phyloP scores from a whole-genome alignment of 1,140 invertebrate genomes.

The Solen grandis region DNA sequence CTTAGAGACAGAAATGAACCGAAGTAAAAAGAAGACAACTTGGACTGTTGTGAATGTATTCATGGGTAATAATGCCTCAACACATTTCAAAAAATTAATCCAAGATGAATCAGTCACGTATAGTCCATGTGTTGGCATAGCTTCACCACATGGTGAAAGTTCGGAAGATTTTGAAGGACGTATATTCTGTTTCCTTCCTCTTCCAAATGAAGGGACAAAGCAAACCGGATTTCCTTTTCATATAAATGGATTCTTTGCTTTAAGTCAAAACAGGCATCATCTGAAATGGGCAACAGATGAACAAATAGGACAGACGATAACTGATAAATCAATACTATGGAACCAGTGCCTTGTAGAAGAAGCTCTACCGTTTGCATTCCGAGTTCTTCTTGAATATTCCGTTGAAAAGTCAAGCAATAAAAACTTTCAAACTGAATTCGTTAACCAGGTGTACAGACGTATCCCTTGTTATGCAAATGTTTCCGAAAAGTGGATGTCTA shows the following conservation, averaged over 20 bases:
- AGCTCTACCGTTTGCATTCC: slow-evolving; percentile 63
- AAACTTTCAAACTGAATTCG: neutral
- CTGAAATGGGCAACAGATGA: slow-evolving; percentile 72
- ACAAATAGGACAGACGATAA: slow-evolving; percentile 42
- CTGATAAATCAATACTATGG: slow-evolving; percentile 70
- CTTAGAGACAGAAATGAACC: neutral
- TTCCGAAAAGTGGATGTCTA: slow-evolving; percentile 5
- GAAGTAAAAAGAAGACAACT: neutral
- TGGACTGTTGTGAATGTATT: slow-evolving; percentile 62
- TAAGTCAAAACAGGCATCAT: slow-evolving; percentile 73
- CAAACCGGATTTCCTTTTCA: slow-evolving; percentile 75
- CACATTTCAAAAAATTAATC: slow-evolving; percentile 50
- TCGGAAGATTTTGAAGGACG: slow-evolving; percentile 62
- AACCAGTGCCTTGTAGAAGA: slow-evolving; percentile 71
- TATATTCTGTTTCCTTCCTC: slow-evolving; percentile 76
- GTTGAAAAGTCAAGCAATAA: neutral
- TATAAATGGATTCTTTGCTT: slow-evolving; percentile 75
- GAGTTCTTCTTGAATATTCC: neutral
- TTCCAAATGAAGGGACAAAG: slow-evolving; percentile 65
- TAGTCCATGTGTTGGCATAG: slow-evolving; percentile 72
- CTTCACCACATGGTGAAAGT: slow-evolving; percentile 52
- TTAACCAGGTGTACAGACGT: slow-evolving; percentile 11
- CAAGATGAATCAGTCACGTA: slow-evolving; percentile 56
- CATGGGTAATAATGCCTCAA: slow-evolving; percentile 39
- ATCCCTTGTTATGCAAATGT: slow-evolving; percentile 4